These are phyloP conservation scores for Alviniconcha marisindica DNA, from an alignment of 1,140 invertebrate species.

Conservation along the genomic window DNA sequence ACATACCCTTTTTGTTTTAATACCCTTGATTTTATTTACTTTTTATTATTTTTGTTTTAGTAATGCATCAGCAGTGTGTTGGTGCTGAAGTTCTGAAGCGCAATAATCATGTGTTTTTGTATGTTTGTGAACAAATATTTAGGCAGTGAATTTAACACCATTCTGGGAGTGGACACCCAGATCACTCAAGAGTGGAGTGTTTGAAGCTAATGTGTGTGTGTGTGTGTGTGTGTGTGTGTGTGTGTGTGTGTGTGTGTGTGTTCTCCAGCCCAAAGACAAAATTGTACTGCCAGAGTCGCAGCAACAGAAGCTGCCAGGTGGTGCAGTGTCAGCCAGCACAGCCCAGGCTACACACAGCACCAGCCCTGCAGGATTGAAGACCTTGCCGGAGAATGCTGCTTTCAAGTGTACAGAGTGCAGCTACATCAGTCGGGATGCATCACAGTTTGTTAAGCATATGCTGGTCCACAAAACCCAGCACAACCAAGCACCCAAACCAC, in stretches of 20 bases:
- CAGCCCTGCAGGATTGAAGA: slow-evolving; percentile 26
- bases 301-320: neutral
- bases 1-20: too few species aligned
- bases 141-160: too few species aligned
- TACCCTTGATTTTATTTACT: too few species aligned
- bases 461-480: slow-evolving; percentile 56
- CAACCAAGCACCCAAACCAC: slow-evolving; percentile 27
- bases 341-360: neutral
- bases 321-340: neutral
- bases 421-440: slow-evolving; percentile 60
- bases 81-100: too few species aligned
- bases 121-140: too few species aligned
- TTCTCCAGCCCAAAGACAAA: neutral
- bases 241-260: slow-evolving; percentile 6
- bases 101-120: too few species aligned
- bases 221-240: neutral
- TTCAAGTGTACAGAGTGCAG: slow-evolving; percentile 68
- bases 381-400: slow-evolving; percentile 45
- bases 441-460: slow-evolving; percentile 68
- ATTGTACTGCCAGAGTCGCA: neutral
- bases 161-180: too few species aligned
- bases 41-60: too few species aligned
- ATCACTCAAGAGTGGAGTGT: too few species aligned
- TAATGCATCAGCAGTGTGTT: too few species aligned
- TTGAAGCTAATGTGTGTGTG: too few species aligned